Conservation (phyloP, 2,113 vertebrate species). For the Cynopterus brachyotis region DNA sequence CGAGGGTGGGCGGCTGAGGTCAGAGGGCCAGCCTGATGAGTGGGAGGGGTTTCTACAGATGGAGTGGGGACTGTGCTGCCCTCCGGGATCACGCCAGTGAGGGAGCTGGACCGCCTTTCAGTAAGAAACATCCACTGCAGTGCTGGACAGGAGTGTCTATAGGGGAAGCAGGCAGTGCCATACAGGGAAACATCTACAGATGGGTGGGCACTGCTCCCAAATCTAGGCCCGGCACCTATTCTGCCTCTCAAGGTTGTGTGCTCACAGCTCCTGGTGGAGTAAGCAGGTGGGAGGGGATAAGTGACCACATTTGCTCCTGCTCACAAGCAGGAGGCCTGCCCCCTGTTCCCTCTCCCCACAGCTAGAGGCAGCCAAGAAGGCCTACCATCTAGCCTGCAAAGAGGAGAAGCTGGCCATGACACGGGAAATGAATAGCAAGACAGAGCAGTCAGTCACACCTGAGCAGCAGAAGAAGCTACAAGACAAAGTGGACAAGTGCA, state of each 20-base stretch:
- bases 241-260: not conserved
- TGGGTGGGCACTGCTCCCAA: not conserved
- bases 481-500: constrained; percentile 98
- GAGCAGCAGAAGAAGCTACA: constrained; percentile 99
- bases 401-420: constrained; percentile 95
- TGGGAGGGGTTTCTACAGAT: not conserved
- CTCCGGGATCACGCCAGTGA: not conserved
- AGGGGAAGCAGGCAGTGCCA: not conserved
- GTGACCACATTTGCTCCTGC: not conserved
- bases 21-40: too few species aligned
- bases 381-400: constrained; percentile 97
- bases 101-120: not conserved
- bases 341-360: constrained; percentile 68
- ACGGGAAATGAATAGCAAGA: constrained; percentile 95
- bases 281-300: not conserved
- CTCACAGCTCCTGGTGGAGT: accelerated
- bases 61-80: not conserved
- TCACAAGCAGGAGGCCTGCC: not conserved
- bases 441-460: constrained; percentile 92
- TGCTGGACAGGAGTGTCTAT: not conserved
- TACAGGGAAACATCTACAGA: not conserved
- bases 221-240: not conserved
- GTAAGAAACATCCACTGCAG: not conserved
- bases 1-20: not conserved
- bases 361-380: constrained; percentile 97